These are phyloP conservation scores for Staurois parvus DNA, from an alignment of 2,797 vertebrate species.

Conservation along the genomic window DNA sequence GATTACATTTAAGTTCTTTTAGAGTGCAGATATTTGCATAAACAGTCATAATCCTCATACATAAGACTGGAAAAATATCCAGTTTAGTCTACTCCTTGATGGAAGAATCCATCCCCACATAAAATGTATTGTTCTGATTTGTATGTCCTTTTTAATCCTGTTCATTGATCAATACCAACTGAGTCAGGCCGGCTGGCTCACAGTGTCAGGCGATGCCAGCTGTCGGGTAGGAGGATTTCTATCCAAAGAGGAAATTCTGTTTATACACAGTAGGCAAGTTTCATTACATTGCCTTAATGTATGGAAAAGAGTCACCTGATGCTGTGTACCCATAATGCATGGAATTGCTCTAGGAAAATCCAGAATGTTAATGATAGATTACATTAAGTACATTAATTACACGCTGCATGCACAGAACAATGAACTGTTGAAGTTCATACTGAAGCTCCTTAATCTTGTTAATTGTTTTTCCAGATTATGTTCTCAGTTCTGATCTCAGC, in stretches of 20 bases:
- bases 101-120: too few species aligned
- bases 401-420: slow-evolving; percentile 30
- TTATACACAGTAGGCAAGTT: neutral
- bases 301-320: neutral
- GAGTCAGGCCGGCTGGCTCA: neutral
- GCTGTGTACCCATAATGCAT: neutral
- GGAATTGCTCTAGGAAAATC: neutral
- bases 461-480: slow-evolving; percentile 17
- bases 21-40: too few species aligned
- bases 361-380: slow-evolving; percentile 17
- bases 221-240: neutral
- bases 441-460: slow-evolving; percentile 29
- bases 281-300: neutral
- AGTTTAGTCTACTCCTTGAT: too few species aligned
- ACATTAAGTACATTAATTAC: slow-evolving; percentile 33
- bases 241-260: neutral
- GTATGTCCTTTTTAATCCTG: neutral
- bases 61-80: too few species aligned
- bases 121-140: neutral
- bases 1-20: too few species aligned
- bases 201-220: neutral
- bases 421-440: slow-evolving; percentile 36
- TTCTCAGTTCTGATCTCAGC: neutral
- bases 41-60: too few species aligned
- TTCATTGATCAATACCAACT: slow-evolving; percentile 8